Base-by-base conservation (phyloP, 2,113 vertebrate species). In the Megaceryle maxima region DNA sequence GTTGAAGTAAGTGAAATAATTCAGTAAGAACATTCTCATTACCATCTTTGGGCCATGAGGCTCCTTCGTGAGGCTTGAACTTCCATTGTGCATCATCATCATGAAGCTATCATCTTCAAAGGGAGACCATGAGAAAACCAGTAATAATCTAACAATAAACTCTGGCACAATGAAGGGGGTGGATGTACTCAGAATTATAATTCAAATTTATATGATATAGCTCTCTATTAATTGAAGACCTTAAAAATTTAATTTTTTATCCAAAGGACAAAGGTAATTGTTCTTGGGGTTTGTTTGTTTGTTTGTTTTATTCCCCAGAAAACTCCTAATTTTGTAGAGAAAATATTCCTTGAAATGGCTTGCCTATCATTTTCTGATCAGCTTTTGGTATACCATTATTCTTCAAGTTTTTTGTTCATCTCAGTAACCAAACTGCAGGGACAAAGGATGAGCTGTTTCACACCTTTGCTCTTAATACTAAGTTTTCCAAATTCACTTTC, bases 401-500 rank as follows among this genome's bases (percentile, higher is more conserved):
- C 51, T 83, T 25, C 20, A 76, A 44, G 33, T 1, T 41, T 85
- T 83, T 92, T 68, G 6, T 64, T 94, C 84, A 44, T 76, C 79
- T 86, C 31, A 10, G 62, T 64, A 82, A 79, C 66, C 35, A 68
- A 75, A 56, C 90, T 21, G 22, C 78, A 87, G 63, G 85, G 75
- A 83, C 67, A 83, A 95, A 90, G 63, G 75, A 88, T 4, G 4
- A 86, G 44, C 24, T 94, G 57, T 92, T 90, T 94, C 84, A 84
- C 70, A 91, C 78, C 66, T 87, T 85, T 95, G 62, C 57, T 95
- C 44, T 26, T 90, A 51, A 46, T 67, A 92, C 72, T 79, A 90
- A 95, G 92, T 93, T 92, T 85, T 90, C 79, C 44, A 83, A 93
- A 77, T 83, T 44, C 33, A 50, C 24, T 86, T 66, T 64, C 72